Conservation (phyloP, 2,113 vertebrate species). For the Isichthys henryi region DNA sequence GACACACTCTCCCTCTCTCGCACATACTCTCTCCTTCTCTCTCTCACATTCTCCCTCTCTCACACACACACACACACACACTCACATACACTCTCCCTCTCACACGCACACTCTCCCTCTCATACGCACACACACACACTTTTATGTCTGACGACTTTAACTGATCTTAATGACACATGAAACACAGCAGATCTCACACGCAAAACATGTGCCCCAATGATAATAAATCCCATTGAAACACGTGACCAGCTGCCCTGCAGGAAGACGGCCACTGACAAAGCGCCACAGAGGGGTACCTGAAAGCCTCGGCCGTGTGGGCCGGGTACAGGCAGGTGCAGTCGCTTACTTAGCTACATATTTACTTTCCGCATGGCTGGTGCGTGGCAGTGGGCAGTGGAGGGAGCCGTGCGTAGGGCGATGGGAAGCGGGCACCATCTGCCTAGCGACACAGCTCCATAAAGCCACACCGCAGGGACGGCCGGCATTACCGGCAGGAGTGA, state of each 20-base stretch:
- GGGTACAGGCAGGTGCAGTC: slow-evolving; percentile 30
- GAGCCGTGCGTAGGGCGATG: background rate
- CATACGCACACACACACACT: fast-evolving
- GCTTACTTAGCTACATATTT: slow-evolving; percentile 37
- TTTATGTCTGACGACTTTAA: too few species aligned
- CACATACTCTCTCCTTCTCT: too few species aligned
- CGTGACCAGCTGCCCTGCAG: background rate
- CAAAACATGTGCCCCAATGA: background rate
- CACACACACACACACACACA: too few species aligned
- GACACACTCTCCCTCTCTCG: too few species aligned
- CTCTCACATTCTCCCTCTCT: too few species aligned
- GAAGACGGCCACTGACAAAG: background rate
- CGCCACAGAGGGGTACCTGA: slow-evolving; percentile 11
- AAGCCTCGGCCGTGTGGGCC: background rate
- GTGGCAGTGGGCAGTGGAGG: background rate
- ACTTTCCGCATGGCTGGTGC: slow-evolving; percentile 24
- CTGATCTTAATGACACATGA: background rate
- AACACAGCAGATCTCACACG: background rate
- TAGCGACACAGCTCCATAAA: slow-evolving; percentile 26
- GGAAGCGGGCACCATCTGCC: slow-evolving; percentile 37
- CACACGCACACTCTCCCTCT: too few species aligned
- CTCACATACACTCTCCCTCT: too few species aligned
- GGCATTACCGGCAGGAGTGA: slow-evolving; percentile 12
- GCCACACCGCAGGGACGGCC: slow-evolving; percentile 22
- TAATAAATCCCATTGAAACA: background rate